These are phyloP conservation scores for Aphyosemion australe DNA, from an alignment of 2,113 vertebrate species.

Conservation along the genomic window DNA sequence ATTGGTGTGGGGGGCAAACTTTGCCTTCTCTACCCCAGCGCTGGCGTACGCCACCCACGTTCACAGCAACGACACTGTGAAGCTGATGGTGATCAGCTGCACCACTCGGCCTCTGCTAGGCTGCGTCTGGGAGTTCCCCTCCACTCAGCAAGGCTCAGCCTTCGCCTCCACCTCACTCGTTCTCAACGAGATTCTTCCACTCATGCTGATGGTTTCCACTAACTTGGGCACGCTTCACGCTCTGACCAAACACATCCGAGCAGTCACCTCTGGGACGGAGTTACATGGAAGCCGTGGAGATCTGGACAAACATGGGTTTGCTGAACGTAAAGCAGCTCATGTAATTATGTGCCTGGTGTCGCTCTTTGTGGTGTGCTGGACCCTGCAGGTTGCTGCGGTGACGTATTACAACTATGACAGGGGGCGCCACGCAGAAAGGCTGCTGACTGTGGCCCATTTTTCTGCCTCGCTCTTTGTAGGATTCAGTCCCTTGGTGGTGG, in stretches of 20 bases:
- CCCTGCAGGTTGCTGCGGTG: slow-evolving; percentile 78
- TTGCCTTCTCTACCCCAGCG: slow-evolving; percentile 76
- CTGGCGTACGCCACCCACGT: slow-evolving; percentile 71
- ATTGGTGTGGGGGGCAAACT: slow-evolving; percentile 76
- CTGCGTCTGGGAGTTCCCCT: slow-evolving; percentile 81
- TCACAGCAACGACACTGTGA: slow-evolving; percentile 70
- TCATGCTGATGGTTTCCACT: slow-evolving; percentile 78
- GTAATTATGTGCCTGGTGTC: slow-evolving; percentile 78
- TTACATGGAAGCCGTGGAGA: slow-evolving; percentile 48
- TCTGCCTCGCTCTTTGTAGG: slow-evolving; percentile 79
- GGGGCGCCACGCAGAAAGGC: slow-evolving; percentile 67
- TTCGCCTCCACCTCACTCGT: slow-evolving; percentile 77
- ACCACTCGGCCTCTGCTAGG: slow-evolving; percentile 81
- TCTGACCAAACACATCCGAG: slow-evolving; percentile 77
- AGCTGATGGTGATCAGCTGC: slow-evolving; percentile 84
- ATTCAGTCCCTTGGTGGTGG: slow-evolving; percentile 82
- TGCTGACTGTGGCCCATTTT: slow-evolving; percentile 81
- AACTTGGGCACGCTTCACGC: slow-evolving; percentile 75
- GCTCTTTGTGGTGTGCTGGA: slow-evolving; percentile 81
- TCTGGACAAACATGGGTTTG: slow-evolving; percentile 63
- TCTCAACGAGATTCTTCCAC: slow-evolving; percentile 77
- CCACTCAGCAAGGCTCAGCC: slow-evolving; percentile 58
- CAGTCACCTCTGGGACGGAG: slow-evolving; percentile 49
- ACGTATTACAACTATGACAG: slow-evolving; percentile 81
- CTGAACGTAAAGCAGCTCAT: slow-evolving; percentile 77